A percentile compares a stretch with the other conserved stretches of the same genome.
phyloP scores from a whole-genome alignment of 2,797 vertebrate genomes.

The Gastrophryne carolinensis region DNA sequence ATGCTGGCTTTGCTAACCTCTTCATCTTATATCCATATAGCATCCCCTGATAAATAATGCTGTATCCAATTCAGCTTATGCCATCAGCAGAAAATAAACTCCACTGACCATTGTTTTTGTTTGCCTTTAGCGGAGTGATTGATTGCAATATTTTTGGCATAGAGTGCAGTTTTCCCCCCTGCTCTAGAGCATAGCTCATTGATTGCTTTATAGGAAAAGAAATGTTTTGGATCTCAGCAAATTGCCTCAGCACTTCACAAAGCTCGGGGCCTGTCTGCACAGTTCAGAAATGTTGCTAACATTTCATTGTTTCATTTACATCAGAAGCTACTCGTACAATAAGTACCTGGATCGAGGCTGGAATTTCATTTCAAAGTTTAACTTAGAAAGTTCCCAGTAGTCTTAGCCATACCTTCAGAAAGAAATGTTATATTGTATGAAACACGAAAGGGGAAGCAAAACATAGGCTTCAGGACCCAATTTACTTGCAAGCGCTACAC shows the following conservation, averaged over 20 bases:
- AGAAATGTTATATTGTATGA: neutral
- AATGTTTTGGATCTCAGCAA: conserved; percentile 46
- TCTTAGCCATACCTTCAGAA: neutral
- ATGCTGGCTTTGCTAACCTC: conserved; percentile 20
- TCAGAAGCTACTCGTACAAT: neutral
- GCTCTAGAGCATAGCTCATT: conserved; percentile 32
- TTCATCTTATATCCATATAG: conserved; percentile 32
- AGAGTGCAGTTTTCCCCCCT: conserved; percentile 31
- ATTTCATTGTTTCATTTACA: conserved; percentile 16
- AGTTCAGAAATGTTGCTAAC: conserved; percentile 9
- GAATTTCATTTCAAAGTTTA: neutral
- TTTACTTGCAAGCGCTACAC: too few species aligned
- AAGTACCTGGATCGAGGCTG: neutral
- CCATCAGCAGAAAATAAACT: conserved; percentile 48
- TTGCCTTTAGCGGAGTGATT: conserved; percentile 51
- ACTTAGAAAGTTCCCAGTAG: neutral
- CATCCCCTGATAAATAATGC: conserved; percentile 45
- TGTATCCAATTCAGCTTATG: conserved; percentile 37
- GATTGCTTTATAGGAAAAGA: conserved; percentile 42
- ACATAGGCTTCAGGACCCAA: too few species aligned
- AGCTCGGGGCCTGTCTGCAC: conserved; percentile 12
- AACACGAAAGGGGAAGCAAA: too few species aligned
- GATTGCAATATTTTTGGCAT: conserved; percentile 50
- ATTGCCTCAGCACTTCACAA: conserved; percentile 35
- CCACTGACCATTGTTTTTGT: conserved; percentile 40